Evolutionary conservation across 2,113 vertebrate genomes (phyloP), one percentile per base, ranked within the genome.

Genomic region (Panthera tigris): DNA sequence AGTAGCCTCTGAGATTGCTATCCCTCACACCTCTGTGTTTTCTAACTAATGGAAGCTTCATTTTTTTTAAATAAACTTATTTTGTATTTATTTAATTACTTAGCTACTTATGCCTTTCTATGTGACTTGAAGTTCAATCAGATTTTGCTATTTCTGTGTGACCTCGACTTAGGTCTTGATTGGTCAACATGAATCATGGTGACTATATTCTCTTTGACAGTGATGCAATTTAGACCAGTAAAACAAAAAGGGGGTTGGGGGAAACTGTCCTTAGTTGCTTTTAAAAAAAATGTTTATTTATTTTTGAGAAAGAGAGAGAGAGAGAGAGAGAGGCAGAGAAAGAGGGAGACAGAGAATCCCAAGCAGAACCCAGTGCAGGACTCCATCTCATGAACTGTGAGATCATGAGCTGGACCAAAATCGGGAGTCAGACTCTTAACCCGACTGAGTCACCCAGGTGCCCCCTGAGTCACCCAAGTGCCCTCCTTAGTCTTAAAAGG

Each of bases 81-180:
- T 89, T 86, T 71, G 1, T 8, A 9, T 65, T 76, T 68, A 52
- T 55, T 68, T 39, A 57, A 39, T 80, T 78, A 33, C 33, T 84
- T 52, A 82, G 12, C 27, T 84, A 6, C 13, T 65, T 57, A 68
- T 89, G 27, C 2, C 39, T 76, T 84, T 36, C 23, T 0, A 0
- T 7, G 4, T 19, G 13, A 52, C 14, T 48, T 68, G 15, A 45
- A 29, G 33, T 81, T 88, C 18, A 29, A 3, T 13, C n/a, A 4
- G 12, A 39, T 50, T 7, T 80, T 79, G 16, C 45, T 1, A 0
- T 29, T 88, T 80, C 1, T 0, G 12, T n/a, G n/a, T 1, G 48
- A 31, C 2, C 16, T 48, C 16, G 65, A 39, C 1, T 78, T 52
- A n/a, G 39, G 36, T 84, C 33, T 33, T 39, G n/a, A 36, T 78